phyloP scores from a whole-genome alignment of 2,113 vertebrate genomes.

The Plecturocebus donacophilus region DNA sequence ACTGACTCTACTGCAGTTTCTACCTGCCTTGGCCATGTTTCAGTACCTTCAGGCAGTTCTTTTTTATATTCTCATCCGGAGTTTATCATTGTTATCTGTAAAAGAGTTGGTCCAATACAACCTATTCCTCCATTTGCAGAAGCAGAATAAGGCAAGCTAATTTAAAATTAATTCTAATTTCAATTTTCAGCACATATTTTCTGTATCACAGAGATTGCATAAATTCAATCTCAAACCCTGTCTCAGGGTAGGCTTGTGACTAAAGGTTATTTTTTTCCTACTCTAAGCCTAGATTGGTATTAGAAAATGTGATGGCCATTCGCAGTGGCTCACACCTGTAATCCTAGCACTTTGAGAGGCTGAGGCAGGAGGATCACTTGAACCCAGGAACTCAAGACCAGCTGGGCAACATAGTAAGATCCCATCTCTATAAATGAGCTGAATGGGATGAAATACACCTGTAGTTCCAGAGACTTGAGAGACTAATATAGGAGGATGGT shows the following conservation, averaged over 20 bases:
- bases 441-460: too few relatives aligned
- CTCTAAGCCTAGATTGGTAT: neutral
- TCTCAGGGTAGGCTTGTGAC: neutral
- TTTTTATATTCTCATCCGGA: neutral
- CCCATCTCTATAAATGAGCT: too few relatives aligned
- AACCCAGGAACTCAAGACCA: too few relatives aligned
- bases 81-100: neutral
- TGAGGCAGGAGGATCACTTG: too few relatives aligned
- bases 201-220: neutral
- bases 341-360: too few relatives aligned
- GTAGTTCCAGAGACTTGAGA: too few relatives aligned
- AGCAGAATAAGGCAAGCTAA: neutral
- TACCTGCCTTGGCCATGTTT: neutral
- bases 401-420: too few relatives aligned
- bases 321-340: too few relatives aligned
- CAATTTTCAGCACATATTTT: neutral
- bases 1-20: neutral
- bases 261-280: neutral
- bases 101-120: neutral
- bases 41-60: neutral
- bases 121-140: neutral
- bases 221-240: neutral
- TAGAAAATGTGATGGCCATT: neutral
- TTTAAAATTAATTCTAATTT: neutral
- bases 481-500: too few relatives aligned